Base-by-base conservation (phyloP, 2,113 vertebrate species). In the Chionomys nivalis region DNA sequence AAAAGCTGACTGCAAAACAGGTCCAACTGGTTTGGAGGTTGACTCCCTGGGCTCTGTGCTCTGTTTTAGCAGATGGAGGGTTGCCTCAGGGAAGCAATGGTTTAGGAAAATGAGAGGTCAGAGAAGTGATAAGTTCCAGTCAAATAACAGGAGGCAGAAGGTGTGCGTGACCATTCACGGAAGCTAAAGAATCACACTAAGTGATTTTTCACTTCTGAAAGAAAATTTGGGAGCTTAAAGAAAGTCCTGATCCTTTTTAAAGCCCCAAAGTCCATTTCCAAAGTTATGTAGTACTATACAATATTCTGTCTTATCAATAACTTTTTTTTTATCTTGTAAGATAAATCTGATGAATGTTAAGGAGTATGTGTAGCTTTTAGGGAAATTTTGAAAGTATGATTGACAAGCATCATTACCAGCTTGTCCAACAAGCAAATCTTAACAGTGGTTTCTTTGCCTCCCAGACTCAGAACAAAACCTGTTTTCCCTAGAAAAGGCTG, bases 1-100 rank as follows among this genome's bases (percentile, higher is more conserved):
- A 79, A 42, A 76, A 79, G 63, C 94, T 96, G 86, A 92, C 47
- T 55, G 44, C 28, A 90, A 91, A 85, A 91, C 11, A 85, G 49
- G 65, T 23, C 63, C 65, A 90, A 26, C 28, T 88, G 44, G 76
- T 93, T 90, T 93, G 93, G 70, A 85, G 58, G 44, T 28, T 23
- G 11, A 96, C 47, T 68, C 85, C 81, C 52, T 19, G 10, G 94
- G 63, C 85, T 93, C 85, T 87, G 70, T 85, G 61, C 42, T 93
- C 14, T 65, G 31, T 77, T 36, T 92, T 90, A 90, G 44, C 68
- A 87, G 83, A 91, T 36, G 58, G 83, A 91, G 39, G 58, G 21
- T 36, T 93, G 55, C 75, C 12, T 92, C 44, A 87, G n/a, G 13
- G 7, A 94, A 91, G 49, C 52, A 87, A 24, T 92, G 63, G 42